Base-by-base conservation (phyloP, 2,797 vertebrate genomes). In the Mus caroli region DNA sequence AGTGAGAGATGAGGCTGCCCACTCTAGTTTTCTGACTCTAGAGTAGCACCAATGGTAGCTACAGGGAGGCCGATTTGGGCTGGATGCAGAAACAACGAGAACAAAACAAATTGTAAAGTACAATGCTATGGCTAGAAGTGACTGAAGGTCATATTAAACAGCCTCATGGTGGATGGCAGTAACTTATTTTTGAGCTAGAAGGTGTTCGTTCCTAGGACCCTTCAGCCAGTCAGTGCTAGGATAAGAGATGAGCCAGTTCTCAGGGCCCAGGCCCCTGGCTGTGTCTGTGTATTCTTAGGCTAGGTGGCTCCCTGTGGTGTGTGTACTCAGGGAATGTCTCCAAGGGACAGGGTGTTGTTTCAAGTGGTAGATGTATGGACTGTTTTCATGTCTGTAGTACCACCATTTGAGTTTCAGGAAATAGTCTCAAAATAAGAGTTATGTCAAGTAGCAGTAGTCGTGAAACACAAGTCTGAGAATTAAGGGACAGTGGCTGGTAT, bases 121-220 rank as follows among this genome's bases (percentile, higher is more conserved):
- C 4, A 19, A 11, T 56, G 12, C 82, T 69, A 40, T 34, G n/a
- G n/a, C 60, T 62, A 73, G 24, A 69, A 84, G 73, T 40, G 40
- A 92, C 26, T 37, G 54, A 56, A 88, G 71, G 46, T 50, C 40
- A 73, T 20, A 75, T 28, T 31, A 56, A 93, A 79, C 24, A 71
- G 8, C 73, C 24, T 96, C 60, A 17, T 0, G 26, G 77, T 17
- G 87, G 76, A 95, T n/a, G 58, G 80, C 40, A 85, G 56, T n/a
- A 92, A 92, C 60, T 94, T 79, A 69, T 43, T 56, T 54, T 82
- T 28, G 64, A 84, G 83, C 34, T 64, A 54, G 43, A 31, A 67
- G 26, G 14, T 2, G 3, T 10, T 58, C 20, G 31, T 56, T 56
- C 15, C n/a, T 75, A 75, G 86, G 52, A 43, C 19, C 40, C 24